A percentile compares a stretch with the other conserved stretches of the same genome.
Conservation (phyloP, 2,797 vertebrate genomes). For the Oreochromis grahami region DNA sequence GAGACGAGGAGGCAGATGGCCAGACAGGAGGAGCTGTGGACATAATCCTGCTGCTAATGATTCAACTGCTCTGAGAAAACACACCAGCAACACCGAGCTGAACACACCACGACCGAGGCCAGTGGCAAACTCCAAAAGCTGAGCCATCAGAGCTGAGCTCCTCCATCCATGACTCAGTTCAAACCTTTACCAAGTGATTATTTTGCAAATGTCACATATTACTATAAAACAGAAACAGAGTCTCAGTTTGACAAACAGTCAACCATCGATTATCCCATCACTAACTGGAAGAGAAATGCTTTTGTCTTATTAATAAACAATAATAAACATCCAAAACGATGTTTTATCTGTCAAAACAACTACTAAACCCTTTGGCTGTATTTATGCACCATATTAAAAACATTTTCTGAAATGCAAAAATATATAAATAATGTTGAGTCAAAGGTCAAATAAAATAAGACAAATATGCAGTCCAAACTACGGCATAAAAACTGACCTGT, state of each 20-base stretch:
- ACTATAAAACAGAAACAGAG: not conserved
- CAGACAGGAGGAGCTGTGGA: not conserved
- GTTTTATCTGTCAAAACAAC: not conserved
- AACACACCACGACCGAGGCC: not conserved
- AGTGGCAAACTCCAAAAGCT: not conserved
- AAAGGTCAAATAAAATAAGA: not conserved
- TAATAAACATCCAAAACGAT: not conserved
- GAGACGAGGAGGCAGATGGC: constrained; percentile 39
- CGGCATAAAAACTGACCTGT: fast-evolving
- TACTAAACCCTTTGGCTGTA: not conserved
- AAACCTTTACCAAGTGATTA: not conserved
- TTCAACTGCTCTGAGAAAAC: not conserved
- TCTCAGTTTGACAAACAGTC: not conserved
- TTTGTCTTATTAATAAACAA: fast-evolving
- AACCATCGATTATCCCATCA: not conserved
- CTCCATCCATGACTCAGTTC: not conserved
- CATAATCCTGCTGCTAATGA: constrained; percentile 44
- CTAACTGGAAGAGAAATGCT: not conserved
- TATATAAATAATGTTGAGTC: not conserved
- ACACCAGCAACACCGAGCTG: not conserved
- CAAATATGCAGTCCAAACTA: not conserved
- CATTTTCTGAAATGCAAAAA: not conserved
- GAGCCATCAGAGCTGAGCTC: not conserved
- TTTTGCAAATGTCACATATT: not conserved
- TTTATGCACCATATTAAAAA: not conserved